These are phyloP conservation scores for Acronicta aceris DNA, from an alignment of 2,888 invertebrate genomes.

Conservation along the genomic window DNA sequence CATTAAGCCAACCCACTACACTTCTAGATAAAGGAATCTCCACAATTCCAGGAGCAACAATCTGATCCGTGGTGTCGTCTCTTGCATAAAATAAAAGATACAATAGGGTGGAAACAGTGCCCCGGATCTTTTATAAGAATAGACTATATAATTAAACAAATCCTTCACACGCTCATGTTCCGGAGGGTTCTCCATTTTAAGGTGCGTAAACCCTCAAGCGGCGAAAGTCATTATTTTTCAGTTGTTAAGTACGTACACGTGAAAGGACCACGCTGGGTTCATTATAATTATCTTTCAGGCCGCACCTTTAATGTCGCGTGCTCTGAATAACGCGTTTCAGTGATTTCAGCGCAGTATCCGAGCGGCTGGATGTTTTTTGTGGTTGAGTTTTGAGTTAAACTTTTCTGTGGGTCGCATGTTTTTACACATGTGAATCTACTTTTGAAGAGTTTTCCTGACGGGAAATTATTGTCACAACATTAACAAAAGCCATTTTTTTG, in stretches of 20 bases:
- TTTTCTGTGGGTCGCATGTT: neutral
- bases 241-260: conserved; percentile 29
- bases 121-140: conserved; percentile 9
- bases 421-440: neutral
- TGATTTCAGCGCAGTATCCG: conserved; percentile 23
- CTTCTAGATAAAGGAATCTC: too few species aligned
- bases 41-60: too few species aligned
- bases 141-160: conserved; percentile 6
- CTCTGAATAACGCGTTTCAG: conserved; percentile 28
- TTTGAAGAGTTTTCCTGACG: too few species aligned
- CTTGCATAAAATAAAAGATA: too few species aligned
- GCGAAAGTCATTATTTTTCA: conserved; percentile 51
- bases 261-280: conserved; percentile 38
- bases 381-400: neutral
- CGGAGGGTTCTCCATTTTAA: conserved; percentile 13
- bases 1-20: too few species aligned
- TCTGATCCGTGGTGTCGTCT: too few species aligned
- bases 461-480: too few species aligned
- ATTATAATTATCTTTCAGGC: conserved; percentile 55
- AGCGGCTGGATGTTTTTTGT: neutral
- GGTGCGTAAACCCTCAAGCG: conserved; percentile 23
- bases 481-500: too few species aligned
- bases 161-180: conserved; percentile 3
- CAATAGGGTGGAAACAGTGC: neutral
- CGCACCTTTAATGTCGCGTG: conserved; percentile 20